A percentile compares a stretch with the other conserved stretches of the same genome.
Evolutionary conservation across 2,888 invertebrate genomes (phyloP).

Genomic region (Antheraea assamensis): DNA sequence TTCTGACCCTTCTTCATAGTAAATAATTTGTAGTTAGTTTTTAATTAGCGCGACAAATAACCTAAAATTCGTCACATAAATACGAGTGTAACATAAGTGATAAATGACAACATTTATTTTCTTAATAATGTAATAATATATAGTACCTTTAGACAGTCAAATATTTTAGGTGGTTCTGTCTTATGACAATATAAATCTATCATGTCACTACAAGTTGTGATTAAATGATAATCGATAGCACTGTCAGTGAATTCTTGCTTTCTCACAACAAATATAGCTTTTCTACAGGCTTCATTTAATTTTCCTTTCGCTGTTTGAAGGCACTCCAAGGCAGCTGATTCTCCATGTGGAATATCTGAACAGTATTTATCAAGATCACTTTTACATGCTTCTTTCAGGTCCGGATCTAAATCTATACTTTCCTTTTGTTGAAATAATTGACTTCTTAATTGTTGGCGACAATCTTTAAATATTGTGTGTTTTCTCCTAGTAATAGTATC

Average conservation of each 20-base stretch:
- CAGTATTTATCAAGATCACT: conserved; percentile 90
- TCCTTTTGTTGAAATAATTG: conserved; percentile 97
- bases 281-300: conserved; percentile 87
- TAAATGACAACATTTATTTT: not conserved
- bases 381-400: conserved; percentile 91
- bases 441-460: conserved; percentile 94
- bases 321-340: conserved; percentile 90
- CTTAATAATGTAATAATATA: not conserved
- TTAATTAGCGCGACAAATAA: too few species aligned
- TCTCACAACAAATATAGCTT: conserved; percentile 91
- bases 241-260: conserved; percentile 93
- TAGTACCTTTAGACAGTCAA: conserved; percentile 89
- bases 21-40: too few species aligned
- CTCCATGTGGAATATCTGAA: conserved; percentile 84
- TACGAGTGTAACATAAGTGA: too few species aligned
- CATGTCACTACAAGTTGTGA: conserved; percentile 92
- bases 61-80: too few species aligned
- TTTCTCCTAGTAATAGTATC: conserved; percentile 90
- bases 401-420: conserved; percentile 92
- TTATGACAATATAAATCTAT: conserved; percentile 92
- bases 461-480: conserved; percentile 92
- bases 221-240: conserved; percentile 92
- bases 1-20: too few species aligned
- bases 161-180: conserved; percentile 85
- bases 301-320: conserved; percentile 84